phyloP scores from a whole-genome alignment of 2,888 invertebrate species.

The Dyspetes luteomarginatus region DNA sequence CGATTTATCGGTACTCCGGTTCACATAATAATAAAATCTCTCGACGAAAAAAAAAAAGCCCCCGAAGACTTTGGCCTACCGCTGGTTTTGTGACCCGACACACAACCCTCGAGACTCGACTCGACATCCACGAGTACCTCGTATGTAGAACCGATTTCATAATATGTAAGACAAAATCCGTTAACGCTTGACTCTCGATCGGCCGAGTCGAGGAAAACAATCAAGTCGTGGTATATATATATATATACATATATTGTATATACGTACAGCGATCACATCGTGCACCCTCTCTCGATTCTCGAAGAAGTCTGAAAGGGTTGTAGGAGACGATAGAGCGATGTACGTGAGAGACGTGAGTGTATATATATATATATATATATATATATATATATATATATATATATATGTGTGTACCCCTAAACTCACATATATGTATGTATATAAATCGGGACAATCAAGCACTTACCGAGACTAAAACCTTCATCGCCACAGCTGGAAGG shows the following conservation, averaged over 20 bases:
- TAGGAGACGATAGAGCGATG: conserved; percentile 66
- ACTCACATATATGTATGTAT: too few relatives aligned
- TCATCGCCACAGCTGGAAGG: conserved; percentile 28
- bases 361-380: too few relatives aligned
- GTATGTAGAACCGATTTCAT: conserved; percentile 74
- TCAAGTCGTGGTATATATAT: conserved; percentile 77
- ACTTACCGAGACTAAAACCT: conserved; percentile 65
- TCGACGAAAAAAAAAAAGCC: not conserved
- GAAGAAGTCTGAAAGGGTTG: conserved; percentile 52
- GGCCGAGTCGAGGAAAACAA: conserved; percentile 73
- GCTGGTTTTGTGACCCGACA: conserved; percentile 45
- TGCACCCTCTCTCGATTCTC: conserved; percentile 38
- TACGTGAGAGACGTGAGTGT: conserved; percentile 45
- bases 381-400: too few relatives aligned
- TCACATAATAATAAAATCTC: conserved; percentile 37
- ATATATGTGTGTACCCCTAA: too few relatives aligned
- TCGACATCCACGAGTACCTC: conserved; percentile 66
- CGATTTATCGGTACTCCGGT: conserved; percentile 46
- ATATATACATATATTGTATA: conserved; percentile 20
- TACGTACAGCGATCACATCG: conserved; percentile 55
- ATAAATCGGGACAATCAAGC: conserved; percentile 72
- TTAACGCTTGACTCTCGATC: conserved; percentile 80
- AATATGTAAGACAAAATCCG: conserved; percentile 82
- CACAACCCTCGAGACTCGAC: conserved; percentile 68
- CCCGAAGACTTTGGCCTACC: conserved; percentile 16